These are phyloP conservation scores for Desoria tigrina DNA, from an alignment of 2,888 invertebrate species.

Conservation along the genomic window DNA sequence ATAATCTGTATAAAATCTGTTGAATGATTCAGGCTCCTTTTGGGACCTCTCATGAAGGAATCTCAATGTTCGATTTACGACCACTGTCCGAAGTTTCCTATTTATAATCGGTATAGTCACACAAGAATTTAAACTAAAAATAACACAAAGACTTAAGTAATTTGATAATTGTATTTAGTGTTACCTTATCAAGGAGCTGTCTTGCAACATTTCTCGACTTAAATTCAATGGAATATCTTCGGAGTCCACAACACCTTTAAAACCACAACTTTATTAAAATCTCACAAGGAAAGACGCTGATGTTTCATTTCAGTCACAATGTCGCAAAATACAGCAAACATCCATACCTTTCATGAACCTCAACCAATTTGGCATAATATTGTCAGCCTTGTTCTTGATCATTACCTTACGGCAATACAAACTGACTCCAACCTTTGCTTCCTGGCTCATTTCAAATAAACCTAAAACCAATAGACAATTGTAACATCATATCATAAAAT, in stretches of 20 bases:
- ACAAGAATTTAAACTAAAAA: background rate
- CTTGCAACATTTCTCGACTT: constrained; percentile 91
- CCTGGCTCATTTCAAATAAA: constrained; percentile 84
- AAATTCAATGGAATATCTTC: constrained; percentile 98
- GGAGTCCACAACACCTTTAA: constrained; percentile 86
- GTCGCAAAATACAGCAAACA: background rate
- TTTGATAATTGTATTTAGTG: constrained; percentile 24
- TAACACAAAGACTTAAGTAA: background rate
- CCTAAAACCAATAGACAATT: constrained; percentile 58
- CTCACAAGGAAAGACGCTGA: constrained; percentile 37
- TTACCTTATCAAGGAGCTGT: constrained; percentile 82
- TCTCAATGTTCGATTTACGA: constrained; percentile 79
- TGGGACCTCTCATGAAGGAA: constrained; percentile 81
- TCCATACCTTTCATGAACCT: constrained; percentile 84
- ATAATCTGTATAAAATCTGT: constrained; percentile 87
- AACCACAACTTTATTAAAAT: too few relatives aligned
- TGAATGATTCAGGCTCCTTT: constrained; percentile 79
- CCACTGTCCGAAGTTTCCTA: constrained; percentile 78
- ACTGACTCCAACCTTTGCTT: constrained; percentile 80
- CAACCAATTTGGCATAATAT: constrained; percentile 90
- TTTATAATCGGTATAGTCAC: constrained; percentile 26
- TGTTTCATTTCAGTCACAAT: background rate
- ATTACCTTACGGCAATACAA: constrained; percentile 90
- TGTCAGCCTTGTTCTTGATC: constrained; percentile 86
- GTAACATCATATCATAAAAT: too few relatives aligned